Conservation (phyloP, 2,797 vertebrate species). For the Oreortyx pictus region DNA sequence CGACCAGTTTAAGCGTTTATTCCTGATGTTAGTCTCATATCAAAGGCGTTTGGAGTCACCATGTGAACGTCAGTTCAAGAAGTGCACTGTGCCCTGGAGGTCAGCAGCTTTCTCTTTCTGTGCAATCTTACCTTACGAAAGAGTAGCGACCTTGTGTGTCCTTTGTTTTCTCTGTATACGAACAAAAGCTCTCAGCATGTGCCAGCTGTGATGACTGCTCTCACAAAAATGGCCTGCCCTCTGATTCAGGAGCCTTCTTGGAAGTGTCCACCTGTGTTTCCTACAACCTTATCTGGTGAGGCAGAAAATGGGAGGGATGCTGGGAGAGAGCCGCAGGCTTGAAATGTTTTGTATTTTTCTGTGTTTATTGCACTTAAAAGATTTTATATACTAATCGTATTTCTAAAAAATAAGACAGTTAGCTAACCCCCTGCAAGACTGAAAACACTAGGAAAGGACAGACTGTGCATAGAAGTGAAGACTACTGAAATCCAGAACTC, state of each 20-base stretch:
- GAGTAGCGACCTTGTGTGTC: neutral
- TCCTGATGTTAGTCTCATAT: constrained; percentile 28
- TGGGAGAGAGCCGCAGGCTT: constrained; percentile 24
- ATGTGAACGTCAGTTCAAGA: neutral
- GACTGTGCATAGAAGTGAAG: neutral
- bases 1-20: neutral
- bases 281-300: neutral
- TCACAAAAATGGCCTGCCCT: neutral
- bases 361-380: constrained; percentile 49
- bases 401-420: constrained; percentile 38
- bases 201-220: constrained; percentile 29
- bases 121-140: constrained; percentile 6
- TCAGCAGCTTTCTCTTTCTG: constrained; percentile 36
- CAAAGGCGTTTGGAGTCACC: constrained; percentile 4
- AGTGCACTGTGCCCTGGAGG: constrained; percentile 40
- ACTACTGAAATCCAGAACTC: neutral
- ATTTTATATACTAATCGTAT: constrained; percentile 66
- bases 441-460: neutral
- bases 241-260: neutral
- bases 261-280: neutral
- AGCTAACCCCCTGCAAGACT: neutral
- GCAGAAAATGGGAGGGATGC: neutral
- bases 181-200: constrained; percentile 14
- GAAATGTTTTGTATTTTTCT: constrained; percentile 64
- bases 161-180: constrained; percentile 33